Percentiles rank a stretch among this genome's conserved stretches.
Conservation (phyloP, 2,888 invertebrate genomes). For the Oscheius myriophilus region DNA sequence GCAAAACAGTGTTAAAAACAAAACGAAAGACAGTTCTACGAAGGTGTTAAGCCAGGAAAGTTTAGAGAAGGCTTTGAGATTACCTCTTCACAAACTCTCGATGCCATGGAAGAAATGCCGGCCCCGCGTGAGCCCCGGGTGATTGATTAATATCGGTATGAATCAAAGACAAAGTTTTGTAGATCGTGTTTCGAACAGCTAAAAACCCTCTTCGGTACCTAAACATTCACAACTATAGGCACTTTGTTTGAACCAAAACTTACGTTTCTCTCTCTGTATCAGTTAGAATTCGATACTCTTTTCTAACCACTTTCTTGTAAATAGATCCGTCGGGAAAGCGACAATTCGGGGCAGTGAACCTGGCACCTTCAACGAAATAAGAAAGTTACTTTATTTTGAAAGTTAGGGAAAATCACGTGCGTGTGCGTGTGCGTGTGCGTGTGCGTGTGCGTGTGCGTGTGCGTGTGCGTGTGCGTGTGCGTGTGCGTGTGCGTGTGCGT, state of each 20-base stretch:
- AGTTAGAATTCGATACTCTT: conserved; percentile 1
- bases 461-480: too few relatives aligned
- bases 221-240: background rate
- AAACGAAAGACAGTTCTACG: too few relatives aligned
- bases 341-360: too few relatives aligned
- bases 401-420: too few relatives aligned
- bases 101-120: conserved; percentile 7
- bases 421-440: too few relatives aligned
- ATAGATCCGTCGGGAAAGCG: too few relatives aligned
- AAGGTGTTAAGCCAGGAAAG: too few relatives aligned
- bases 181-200: background rate
- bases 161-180: background rate
- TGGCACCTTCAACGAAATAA: too few relatives aligned
- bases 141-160: background rate
- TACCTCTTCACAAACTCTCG: conserved; percentile 1
- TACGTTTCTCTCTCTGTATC: background rate
- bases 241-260: background rate
- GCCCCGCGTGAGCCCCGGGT: background rate
- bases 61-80: background rate
- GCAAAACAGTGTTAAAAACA: too few relatives aligned
- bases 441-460: too few relatives aligned
- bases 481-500: too few relatives aligned
- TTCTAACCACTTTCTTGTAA: background rate
- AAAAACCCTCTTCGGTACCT: background rate
- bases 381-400: too few relatives aligned